phyloP scores from a whole-genome alignment of 2,888 invertebrate genomes.

The Ophraella communa region DNA sequence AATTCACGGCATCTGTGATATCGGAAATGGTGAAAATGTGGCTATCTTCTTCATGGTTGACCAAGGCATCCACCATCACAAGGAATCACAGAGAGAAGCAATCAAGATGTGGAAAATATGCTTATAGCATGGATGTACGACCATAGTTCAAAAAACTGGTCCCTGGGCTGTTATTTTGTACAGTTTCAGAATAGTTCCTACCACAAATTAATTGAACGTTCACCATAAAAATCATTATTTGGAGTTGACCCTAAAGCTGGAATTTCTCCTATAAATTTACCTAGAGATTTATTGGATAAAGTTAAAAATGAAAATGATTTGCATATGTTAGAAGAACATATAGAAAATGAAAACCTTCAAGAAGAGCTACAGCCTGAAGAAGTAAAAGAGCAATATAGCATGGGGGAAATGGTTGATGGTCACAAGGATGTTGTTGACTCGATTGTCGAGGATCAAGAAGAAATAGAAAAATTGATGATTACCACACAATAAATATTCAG shows the following conservation, averaged over 20 bases:
- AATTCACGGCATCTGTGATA: constrained; percentile 43
- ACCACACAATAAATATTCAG: no score
- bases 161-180: constrained; percentile 43
- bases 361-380: not conserved
- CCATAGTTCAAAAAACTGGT: constrained; percentile 46
- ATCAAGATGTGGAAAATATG: constrained; percentile 51
- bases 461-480: no score
- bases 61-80: constrained; percentile 14
- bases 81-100: constrained; percentile 39
- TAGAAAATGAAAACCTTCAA: not conserved
- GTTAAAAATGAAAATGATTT: constrained; percentile 5
- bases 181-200: constrained; percentile 40
- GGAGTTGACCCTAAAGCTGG: constrained; percentile 41
- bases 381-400: constrained; percentile 4
- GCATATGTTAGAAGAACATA: constrained; percentile 7
- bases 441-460: no score
- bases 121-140: constrained; percentile 43
- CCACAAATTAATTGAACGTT: constrained; percentile 40
- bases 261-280: constrained; percentile 30
- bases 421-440: no score
- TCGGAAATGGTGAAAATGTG: constrained; percentile 34
- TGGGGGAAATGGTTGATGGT: not conserved
- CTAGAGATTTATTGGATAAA: constrained; percentile 15
- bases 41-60: no score
- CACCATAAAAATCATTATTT: constrained; percentile 27